A percentile compares a stretch with the other conserved stretches of the same genome.
Evolutionary conservation across 2,888 invertebrate genomes (phyloP).

Genomic region (Acrobasis consociella): DNA sequence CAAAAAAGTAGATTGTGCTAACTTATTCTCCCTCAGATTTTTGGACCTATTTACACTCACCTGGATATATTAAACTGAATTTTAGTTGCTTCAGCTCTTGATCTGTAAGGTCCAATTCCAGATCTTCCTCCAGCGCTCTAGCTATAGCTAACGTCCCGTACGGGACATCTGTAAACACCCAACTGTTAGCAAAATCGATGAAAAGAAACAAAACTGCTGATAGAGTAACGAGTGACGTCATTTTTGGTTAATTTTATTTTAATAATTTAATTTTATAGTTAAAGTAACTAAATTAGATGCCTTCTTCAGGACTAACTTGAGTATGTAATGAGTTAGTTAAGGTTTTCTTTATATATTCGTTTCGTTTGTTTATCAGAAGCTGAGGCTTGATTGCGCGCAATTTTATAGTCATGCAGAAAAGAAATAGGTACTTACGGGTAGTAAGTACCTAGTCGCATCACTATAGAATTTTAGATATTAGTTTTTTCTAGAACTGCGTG

Average conservation of each 20-base stretch:
- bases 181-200: conserved; percentile 11
- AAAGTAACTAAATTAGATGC: conserved; percentile 19
- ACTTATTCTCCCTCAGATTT: no score
- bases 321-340: conserved; percentile 17
- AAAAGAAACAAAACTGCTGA: conserved; percentile 18
- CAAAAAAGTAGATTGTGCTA: no score
- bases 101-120: conserved; percentile 19
- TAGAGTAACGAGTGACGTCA: conserved; percentile 6
- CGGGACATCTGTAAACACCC: conserved; percentile 30
- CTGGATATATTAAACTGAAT: conserved; percentile 55
- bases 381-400: conserved; percentile 23
- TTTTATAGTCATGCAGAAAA: conserved; percentile 11
- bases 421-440: background rate
- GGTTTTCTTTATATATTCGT: conserved; percentile 30
- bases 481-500: no score
- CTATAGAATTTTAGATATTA: no score
- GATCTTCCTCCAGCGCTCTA: conserved; percentile 15
- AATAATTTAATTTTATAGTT: background rate
- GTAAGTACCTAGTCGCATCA: no score
- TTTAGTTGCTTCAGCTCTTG: conserved; percentile 30
- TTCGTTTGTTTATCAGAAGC: conserved; percentile 28
- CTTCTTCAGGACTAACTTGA: conserved; percentile 8
- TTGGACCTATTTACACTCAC: conserved; percentile 40
- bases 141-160: conserved; percentile 19
- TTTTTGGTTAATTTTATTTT: conserved; percentile 9